Base-by-base conservation (phyloP, 2,113 vertebrate species). In the Trogon melanurus region DNA sequence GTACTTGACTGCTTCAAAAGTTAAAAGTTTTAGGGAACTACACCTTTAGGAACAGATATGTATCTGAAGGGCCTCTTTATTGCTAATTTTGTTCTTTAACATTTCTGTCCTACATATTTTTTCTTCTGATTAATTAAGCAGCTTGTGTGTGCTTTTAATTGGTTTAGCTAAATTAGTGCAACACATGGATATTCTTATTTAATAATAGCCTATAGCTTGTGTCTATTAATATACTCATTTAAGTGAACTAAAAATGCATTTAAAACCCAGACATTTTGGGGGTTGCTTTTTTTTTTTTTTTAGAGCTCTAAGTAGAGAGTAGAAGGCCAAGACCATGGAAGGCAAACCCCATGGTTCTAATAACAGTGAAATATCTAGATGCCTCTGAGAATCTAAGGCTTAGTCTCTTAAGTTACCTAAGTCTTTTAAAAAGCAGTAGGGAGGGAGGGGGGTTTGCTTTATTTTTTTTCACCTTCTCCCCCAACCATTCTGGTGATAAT, bases 51-150 rank as follows among this genome's bases (percentile, higher is more conserved):
- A 94, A 50, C 34, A 78, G 14, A 83, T 26, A 25, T 1, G 5
- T 65, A 22, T 58, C 44, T 70, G 26, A 91, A 79, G 26, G 45
- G 13, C 57, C 94, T 93, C 25, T 75, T 23, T 75, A 0, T 30
- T 90, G 50, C 58, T 65, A 23, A 65, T 79, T 79, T 79, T 71
- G 19, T 56, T 91, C 65, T 76, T 75, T 47, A 85, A 61, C 3
- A 27, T 79, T 62, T 82, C 89, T 30, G 19, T 79, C 34, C 61
- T 72, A 13, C 1, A 2, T 86, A 36, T 0, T 0, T 29, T 86
- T 38, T 70, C 44, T 82, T 23, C 32, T 65, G 79, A 67, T 87
- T 69, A 93, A 91, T 91, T 85, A 93, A 93, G 21, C 54, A 88
- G 57, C 57, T 81, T 32, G 38, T 75, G 16, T 57, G 12, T 76